Conservation (phyloP, 2,797 vertebrate genomes). For the Phoeniculus purpureus region DNA sequence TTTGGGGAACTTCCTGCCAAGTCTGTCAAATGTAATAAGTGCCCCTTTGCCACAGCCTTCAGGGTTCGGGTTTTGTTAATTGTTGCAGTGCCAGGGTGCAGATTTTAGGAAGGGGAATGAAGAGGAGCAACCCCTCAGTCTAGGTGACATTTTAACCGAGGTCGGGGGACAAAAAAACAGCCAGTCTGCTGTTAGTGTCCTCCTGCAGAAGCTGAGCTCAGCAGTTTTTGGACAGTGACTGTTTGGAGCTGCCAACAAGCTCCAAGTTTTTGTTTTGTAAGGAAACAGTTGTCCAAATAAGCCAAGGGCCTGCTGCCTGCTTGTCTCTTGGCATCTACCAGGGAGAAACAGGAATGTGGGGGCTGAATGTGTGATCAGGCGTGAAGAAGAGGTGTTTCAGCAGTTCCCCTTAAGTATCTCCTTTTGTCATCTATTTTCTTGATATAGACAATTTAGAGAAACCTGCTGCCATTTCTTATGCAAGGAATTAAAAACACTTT, state of each 20-base stretch:
- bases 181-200: neutral
- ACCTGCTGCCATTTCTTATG: neutral
- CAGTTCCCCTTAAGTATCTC: neutral
- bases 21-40: neutral
- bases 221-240: neutral
- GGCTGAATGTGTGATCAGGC: neutral
- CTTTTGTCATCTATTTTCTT: neutral
- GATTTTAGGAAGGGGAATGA: neutral
- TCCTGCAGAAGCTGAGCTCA: constrained; percentile 9
- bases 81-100: neutral
- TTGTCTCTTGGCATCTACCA: neutral
- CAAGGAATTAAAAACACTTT: neutral
- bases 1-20: neutral
- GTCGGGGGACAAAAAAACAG: neutral
- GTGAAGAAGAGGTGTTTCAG: neutral
- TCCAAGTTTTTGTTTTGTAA: constrained; percentile 33
- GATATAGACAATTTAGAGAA: neutral
- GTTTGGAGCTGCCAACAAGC: neutral
- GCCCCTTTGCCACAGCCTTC: neutral
- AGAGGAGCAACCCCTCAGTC: neutral
- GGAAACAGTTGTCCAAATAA: constrained; percentile 31
- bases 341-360: neutral
- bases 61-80: neutral
- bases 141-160: neutral
- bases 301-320: neutral